Conservation (phyloP, 2,888 invertebrate genomes). For the Steinernema hermaphroditum region DNA sequence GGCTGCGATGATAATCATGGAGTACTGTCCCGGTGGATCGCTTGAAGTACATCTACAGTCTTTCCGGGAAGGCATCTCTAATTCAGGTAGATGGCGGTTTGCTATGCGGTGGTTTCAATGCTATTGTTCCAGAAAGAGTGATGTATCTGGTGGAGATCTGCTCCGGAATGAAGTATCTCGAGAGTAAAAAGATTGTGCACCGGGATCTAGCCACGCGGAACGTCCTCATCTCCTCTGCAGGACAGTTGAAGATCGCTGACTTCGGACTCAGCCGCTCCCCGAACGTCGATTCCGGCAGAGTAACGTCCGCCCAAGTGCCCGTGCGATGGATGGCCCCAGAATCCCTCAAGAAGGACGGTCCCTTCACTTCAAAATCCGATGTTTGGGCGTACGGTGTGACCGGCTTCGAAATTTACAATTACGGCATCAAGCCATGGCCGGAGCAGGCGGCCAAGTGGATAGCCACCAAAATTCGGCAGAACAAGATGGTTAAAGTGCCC, state of each 20-base stretch:
- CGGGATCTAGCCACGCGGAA: constrained; percentile 34
- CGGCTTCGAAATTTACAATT: constrained; percentile 37
- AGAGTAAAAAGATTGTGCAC: constrained; percentile 26
- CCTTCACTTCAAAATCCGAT: constrained; percentile 34
- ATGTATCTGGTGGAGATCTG: constrained; percentile 5
- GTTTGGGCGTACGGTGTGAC: constrained; percentile 38
- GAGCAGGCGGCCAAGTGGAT: constrained; percentile 32
- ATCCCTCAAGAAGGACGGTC: constrained; percentile 31
- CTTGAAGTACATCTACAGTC: constrained; percentile 12
- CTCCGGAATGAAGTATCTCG: constrained; percentile 25
- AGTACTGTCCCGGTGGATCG: constrained; percentile 30
- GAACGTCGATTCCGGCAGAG: constrained; percentile 2
- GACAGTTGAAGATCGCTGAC: constrained; percentile 22
- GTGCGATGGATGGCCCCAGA: constrained; percentile 41
- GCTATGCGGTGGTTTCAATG: not conserved
- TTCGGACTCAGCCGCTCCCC: constrained; percentile 27
- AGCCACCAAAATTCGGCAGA: constrained; percentile 26
- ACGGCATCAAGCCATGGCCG: constrained; percentile 39
- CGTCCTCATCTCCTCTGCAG: constrained; percentile 19
- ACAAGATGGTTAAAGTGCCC: constrained; percentile 17
- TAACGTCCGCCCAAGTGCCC: not conserved
- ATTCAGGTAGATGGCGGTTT: not conserved
- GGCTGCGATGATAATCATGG: constrained; percentile 15
- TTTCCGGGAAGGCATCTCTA: not conserved
- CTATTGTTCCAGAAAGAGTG: constrained; percentile 4